phyloP scores from a whole-genome alignment of 2,888 invertebrate species.

The Hypselothyrea guttata region DNA sequence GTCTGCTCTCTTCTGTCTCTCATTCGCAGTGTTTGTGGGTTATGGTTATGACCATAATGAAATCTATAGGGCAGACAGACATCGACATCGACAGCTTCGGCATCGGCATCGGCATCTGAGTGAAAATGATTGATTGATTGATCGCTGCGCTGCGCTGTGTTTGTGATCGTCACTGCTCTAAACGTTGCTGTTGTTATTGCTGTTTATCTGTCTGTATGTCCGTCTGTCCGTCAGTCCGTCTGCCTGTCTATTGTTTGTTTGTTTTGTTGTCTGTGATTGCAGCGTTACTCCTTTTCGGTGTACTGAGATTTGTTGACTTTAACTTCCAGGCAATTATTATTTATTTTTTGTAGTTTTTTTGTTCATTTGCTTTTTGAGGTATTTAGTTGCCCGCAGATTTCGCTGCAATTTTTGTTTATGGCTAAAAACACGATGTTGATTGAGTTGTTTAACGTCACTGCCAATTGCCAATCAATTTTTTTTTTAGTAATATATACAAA shows the following conservation, averaged over 20 bases:
- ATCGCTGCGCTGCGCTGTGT: constrained; percentile 47
- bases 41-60: constrained; percentile 73
- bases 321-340: constrained; percentile 64
- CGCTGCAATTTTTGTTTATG: constrained; percentile 57
- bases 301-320: constrained; percentile 63
- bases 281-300: constrained; percentile 69
- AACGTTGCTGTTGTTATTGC: constrained; percentile 30
- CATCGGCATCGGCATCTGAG: constrained; percentile 69
- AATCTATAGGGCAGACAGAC: constrained; percentile 68
- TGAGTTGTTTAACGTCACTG: constrained; percentile 50
- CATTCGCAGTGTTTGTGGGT: constrained; percentile 58
- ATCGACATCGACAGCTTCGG: constrained; percentile 64
- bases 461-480: constrained; percentile 40
- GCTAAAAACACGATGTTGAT: constrained; percentile 56
- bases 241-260: constrained; percentile 1
- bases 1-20: neutral
- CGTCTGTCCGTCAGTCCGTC: neutral
- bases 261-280: constrained; percentile 42
- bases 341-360: constrained; percentile 42
- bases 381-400: constrained; percentile 53
- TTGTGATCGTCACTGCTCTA: constrained; percentile 24
- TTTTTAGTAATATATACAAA: constrained; percentile 16
- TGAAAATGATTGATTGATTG: constrained; percentile 77
- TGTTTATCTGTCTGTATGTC: constrained; percentile 8
- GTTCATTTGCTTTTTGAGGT: constrained; percentile 3